Evolutionary conservation across 2,888 invertebrate species (phyloP).

Genomic region (Lutraria lutraria): DNA sequence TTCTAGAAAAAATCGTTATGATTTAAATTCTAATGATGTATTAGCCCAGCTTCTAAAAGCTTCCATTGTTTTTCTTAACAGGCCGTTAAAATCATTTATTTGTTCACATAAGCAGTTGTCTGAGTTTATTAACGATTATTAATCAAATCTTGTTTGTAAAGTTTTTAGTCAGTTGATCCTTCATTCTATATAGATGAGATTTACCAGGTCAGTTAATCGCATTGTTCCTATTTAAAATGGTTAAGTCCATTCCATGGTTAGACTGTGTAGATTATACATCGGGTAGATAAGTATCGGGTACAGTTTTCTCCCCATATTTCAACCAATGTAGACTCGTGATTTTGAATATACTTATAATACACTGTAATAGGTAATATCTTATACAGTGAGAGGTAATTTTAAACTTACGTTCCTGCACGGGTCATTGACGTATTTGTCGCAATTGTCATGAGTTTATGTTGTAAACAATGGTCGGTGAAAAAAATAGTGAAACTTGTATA

Average conservation of each 20-base stretch:
- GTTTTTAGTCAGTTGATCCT: slow-evolving; percentile 29
- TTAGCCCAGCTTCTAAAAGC: background rate
- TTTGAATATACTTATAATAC: slow-evolving; percentile 40
- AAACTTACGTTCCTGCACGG: background rate
- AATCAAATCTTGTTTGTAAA: background rate
- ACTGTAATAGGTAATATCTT: background rate
- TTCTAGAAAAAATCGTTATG: background rate
- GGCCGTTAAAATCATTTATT: background rate
- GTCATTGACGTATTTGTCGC: slow-evolving; percentile 17
- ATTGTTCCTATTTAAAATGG: slow-evolving; percentile 33
- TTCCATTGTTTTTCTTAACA: background rate
- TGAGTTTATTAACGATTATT: background rate
- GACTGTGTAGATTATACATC: slow-evolving; percentile 36
- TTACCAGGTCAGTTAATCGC: background rate
- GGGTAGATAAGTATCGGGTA: slow-evolving; percentile 32
- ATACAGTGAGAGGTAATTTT: slow-evolving; percentile 3
- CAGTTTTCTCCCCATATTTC: slow-evolving; percentile 45
- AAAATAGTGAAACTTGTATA: slow-evolving; percentile 6
- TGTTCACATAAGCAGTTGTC: slow-evolving; percentile 15
- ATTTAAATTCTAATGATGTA: background rate
- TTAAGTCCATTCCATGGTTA: slow-evolving; percentile 41
- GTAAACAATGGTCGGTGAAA: slow-evolving; percentile 23
- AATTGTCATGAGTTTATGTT: slow-evolving; percentile 14
- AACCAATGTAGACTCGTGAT: slow-evolving; percentile 44
- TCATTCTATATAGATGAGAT: slow-evolving; percentile 19